Percentiles rank a stretch among this genome's conserved stretches.
These are phyloP conservation scores for Meiosimyza platycephala DNA, from an alignment of 2,888 invertebrate species.

Conservation along the genomic window DNA sequence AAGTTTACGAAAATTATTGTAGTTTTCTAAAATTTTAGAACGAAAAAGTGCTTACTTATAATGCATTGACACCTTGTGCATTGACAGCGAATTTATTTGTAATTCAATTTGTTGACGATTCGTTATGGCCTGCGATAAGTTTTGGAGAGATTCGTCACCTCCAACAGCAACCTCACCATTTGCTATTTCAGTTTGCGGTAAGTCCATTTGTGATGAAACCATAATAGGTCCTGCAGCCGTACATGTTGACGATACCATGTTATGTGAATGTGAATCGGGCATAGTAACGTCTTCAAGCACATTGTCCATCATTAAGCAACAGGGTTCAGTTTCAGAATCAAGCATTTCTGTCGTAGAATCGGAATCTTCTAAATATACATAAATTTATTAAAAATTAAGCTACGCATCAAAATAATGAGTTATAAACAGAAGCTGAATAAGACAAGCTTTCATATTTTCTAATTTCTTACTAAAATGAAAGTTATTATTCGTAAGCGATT, in stretches of 20 bases:
- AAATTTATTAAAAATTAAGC: too few relatives aligned
- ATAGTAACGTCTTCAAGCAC: constrained; percentile 76
- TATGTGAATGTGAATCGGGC: constrained; percentile 75
- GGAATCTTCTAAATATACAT: constrained; percentile 70
- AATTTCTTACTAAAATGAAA: background rate
- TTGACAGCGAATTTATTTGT: constrained; percentile 63
- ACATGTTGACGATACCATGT: constrained; percentile 72
- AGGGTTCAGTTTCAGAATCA: constrained; percentile 84
- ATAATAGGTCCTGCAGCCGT: constrained; percentile 66
- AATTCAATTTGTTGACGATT: constrained; percentile 77
- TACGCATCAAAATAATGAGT: too few relatives aligned
- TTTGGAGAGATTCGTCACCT: constrained; percentile 78
- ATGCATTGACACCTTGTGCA: constrained; percentile 67
- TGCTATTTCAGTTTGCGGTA: constrained; percentile 59
- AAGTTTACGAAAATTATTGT: too few relatives aligned
- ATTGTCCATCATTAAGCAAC: constrained; percentile 82
- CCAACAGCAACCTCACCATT: constrained; percentile 62
- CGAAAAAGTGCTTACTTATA: constrained; percentile 48
- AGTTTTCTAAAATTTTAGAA: background rate
- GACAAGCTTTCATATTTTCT: background rate
- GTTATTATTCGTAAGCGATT: too few relatives aligned
- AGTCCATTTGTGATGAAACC: constrained; percentile 57
- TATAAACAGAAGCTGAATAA: too few relatives aligned
- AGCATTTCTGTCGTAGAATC: constrained; percentile 80
- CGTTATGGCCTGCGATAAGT: constrained; percentile 81